Evolutionary conservation across 2,797 vertebrate species (phyloP), one percentile per base, ranked within the genome.

Genomic region (Pygocentrus nattereri): DNA sequence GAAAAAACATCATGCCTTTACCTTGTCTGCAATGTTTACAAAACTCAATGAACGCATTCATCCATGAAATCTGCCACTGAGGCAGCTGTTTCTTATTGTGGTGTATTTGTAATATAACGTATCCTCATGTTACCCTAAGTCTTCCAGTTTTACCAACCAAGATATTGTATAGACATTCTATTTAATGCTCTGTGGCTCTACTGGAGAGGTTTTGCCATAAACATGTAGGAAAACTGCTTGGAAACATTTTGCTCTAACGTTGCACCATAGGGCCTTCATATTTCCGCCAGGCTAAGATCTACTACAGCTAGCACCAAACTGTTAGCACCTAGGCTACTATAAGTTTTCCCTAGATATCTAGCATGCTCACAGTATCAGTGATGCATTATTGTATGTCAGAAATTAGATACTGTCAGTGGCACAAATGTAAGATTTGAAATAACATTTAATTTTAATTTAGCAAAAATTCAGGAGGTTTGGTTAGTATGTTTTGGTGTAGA

Each of bases 121-220:
- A 64, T 72, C 80, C 71, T 81, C 76, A 62, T 76, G 79, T 80
- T 77, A 69, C 58, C 38, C 68, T 74, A 84, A 81, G 85, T 90
- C 89, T 89, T 90, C 88, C 88, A 68, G 71, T 74, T 81, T 61
- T 77, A 41, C 41, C 34, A 30, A 76, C 44, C 54, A 31, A 70
- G 34, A 69, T 76, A 19, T 76, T 76, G 67, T 76, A 72, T 23
- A 70, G 54, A 3, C 62, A 52, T 62, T 41, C n/a, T 65, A 21
- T 74, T 52, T 34, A 85, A 23, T 38, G 56, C 67, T 56, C 34
- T 34, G 19, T 70, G 13, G 41, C n/a, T 54, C 38, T 49, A 62
- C 47, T 61, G 44, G 50, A 73, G 11, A 72, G 68, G 27, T 56
- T 74, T 80, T 49, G 19, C 56, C 31, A 47, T n/a, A 64, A 64